Evolutionary conservation across 2,113 vertebrate species (phyloP), one percentile per base, ranked within the genome.

Genomic region (Chamaea fasciata): DNA sequence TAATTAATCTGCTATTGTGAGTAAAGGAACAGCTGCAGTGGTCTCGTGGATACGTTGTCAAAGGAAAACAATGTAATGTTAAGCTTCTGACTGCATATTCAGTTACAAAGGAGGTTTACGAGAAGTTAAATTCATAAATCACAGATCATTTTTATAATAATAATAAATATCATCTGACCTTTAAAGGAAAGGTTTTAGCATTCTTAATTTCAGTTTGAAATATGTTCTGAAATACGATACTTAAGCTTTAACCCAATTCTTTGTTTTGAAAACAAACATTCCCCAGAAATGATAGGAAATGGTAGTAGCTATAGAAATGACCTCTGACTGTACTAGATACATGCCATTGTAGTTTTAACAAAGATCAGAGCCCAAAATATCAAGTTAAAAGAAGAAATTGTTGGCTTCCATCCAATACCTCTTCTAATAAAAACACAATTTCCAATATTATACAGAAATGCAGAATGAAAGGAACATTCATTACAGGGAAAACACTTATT

Each of bases 1-100:
- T 99, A 99, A 99, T 99, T 99, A 99, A 99, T 99, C 99, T 99
- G 99, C 99, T 99, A 99, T 99, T 99, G 99, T 99, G 98, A 99
- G 98, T 98, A 97, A 97, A 98, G 98, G 98, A 99, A 98, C 99
- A 99, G 99, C 99, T 99, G 99, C 99, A 98, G 98, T 98, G 98
- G 98, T 98, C 99, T 99, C 98, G 98, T 98, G 98, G 98, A 98
- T 98, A 98, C 98, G 98, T 99, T 99, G 99, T 99, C 99, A 99
- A 98, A 99, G 98, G 99, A 98, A 99, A 99, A 99, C 99, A 99
- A 99, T 99, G 99, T 98, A 97, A 98, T 98, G 99, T 99, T 99
- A 99, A 99, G 99, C 99, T 99, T 98, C 98, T 98, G 98, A 98
- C 98, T 98, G 99, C 98, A 99, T 99, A 98, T 98, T 99, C 98